phyloP scores from a whole-genome alignment of 2,113 vertebrate species.

The Gorsachius goisagi region DNA sequence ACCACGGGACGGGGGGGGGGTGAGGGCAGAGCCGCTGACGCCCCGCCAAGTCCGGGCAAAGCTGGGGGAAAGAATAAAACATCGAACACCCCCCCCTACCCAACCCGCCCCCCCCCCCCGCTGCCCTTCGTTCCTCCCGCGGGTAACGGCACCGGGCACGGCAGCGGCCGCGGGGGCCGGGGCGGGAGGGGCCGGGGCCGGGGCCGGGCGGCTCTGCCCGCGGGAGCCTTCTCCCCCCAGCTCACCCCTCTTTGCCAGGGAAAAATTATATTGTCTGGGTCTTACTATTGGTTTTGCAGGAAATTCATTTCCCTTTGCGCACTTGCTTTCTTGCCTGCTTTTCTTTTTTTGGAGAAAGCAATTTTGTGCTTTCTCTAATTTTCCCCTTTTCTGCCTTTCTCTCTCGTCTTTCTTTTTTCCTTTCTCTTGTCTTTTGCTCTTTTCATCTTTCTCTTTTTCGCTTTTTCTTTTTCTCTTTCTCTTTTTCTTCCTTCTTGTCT shows the following conservation, averaged over 20 bases:
- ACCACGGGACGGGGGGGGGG: too few species aligned
- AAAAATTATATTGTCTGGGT: accelerated
- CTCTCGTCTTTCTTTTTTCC: not conserved
- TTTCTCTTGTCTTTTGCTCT: not conserved
- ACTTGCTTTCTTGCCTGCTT: not conserved
- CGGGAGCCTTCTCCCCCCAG: not conserved
- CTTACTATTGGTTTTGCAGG: not conserved
- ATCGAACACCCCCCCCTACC: not conserved
- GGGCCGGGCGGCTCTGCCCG: not conserved
- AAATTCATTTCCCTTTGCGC: not conserved
- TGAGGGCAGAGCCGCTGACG: not conserved
- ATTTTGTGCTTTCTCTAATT: not conserved
- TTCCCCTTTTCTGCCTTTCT: not conserved
- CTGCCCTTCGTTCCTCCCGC: too few species aligned
- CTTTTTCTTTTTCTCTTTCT: too few species aligned
- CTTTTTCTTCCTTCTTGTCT: too few species aligned
- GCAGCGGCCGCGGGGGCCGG: not conserved
- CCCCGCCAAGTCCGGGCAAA: not conserved
- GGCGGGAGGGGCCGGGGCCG: too few species aligned
- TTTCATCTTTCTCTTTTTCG: not conserved
- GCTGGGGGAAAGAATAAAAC: not conserved
- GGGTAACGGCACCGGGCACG: too few species aligned
- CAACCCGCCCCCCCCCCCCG: too few species aligned
- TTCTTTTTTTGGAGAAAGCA: not conserved
- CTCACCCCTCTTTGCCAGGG: not conserved